Percentiles rank a stretch among this genome's conserved stretches.
Conservation (phyloP, 2,888 invertebrate species). For the Mesorhabditis belari region DNA sequence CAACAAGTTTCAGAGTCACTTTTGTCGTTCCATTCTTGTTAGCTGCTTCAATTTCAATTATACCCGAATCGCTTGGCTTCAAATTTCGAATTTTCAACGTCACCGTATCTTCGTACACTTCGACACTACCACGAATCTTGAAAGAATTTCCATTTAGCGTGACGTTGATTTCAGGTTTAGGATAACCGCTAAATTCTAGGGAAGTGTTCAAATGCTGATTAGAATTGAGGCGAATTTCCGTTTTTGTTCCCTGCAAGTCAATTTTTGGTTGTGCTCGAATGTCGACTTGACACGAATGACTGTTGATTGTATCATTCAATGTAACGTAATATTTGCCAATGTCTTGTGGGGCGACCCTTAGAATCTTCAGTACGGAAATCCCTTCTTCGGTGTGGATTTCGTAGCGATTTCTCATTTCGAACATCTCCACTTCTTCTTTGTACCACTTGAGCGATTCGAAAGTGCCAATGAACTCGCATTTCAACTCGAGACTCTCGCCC, state of each 20-base stretch:
- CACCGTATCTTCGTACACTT: slow-evolving; percentile 4
- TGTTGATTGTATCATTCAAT: not conserved
- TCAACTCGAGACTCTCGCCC: not conserved
- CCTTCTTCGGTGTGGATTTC: not conserved
- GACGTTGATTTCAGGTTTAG: slow-evolving; percentile 2
- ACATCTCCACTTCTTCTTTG: not conserved
- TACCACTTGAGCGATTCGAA: not conserved
- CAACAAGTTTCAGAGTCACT: not conserved
- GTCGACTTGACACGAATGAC: not conserved
- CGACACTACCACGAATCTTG: not conserved
- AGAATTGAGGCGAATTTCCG: not conserved
- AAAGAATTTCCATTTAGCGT: slow-evolving; percentile 5
- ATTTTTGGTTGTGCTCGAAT: not conserved
- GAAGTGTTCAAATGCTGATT: slow-evolving; percentile 4
- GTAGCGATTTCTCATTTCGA: not conserved
- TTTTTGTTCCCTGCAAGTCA: not conserved
- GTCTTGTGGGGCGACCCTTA: not conserved
- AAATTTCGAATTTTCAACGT: slow-evolving; percentile 1
- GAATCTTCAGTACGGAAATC: not conserved
- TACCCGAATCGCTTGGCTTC: not conserved
- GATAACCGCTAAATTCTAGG: slow-evolving; percentile 1
- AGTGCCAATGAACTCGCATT: not conserved
- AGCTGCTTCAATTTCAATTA: not conserved
- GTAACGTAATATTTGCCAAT: not conserved
- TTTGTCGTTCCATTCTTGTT: not conserved